Evolutionary conservation across 2,888 invertebrate genomes (phyloP), one percentile per base, ranked within the genome.

Genomic region (Eupithecia pulchellata): DNA sequence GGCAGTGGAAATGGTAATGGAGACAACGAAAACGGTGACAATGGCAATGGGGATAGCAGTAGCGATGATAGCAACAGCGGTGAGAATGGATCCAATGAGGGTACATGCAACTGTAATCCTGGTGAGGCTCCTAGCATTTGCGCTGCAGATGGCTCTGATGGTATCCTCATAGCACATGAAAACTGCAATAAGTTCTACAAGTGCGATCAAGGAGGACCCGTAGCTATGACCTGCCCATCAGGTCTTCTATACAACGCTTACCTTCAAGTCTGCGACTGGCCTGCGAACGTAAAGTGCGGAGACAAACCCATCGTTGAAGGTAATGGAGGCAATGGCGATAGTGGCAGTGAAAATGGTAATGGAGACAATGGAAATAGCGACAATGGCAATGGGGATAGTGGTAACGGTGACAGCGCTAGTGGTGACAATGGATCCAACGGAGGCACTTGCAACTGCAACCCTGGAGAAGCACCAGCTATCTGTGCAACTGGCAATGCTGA

Each of bases 111-210:
- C 66, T 81, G 80, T 69, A 77, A 85, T 32, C 85, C 85, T 4
- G 79, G 69, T 32, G 78, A 85, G 73, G 86, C 86, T 3, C 81
- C 81, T 0, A 73, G 67, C 4, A 83, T 85, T 42, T 89, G 88
- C 60, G 83, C 81, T 5, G 75, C 72, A 32, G 70, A 75, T 0
- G 79, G 75, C 1, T 84, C 86, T 4, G 80, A 82, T 9, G 83
- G 86, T 9, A 64, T 77, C 4, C 72, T 85, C 1, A 76, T 87
- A 1, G 85, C 84, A 25, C 83, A 87, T 47, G 83, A 86, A 72
- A 81, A 83, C 64, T 88, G 88, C 70, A 83, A 85, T 64, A 77
- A 84, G 66, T 88, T 84, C 76, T 88, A 86, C 72, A 77, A 79
- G 25, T 88, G 88, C 13, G 69, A 62, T 11, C 29, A 77, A 3